Conservation (phyloP, 2,113 vertebrate genomes). For the Crotalus helleri region DNA sequence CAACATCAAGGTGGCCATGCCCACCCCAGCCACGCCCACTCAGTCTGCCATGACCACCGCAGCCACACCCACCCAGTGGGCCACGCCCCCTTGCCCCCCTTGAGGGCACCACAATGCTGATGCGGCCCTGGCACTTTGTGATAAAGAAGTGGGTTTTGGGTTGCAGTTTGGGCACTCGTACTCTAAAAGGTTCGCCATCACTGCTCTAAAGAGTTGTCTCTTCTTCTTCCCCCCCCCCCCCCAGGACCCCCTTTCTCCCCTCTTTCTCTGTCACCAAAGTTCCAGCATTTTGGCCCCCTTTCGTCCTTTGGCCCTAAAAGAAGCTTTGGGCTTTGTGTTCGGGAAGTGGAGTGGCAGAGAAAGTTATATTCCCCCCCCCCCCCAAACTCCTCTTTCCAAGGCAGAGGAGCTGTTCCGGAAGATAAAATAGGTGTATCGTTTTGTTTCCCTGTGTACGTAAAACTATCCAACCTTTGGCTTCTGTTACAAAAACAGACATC, state of each 20-base stretch:
- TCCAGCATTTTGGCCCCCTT: constrained; percentile 38
- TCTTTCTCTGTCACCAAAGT: constrained; percentile 31
- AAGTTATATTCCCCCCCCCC: neutral
- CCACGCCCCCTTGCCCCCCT: too few relatives aligned
- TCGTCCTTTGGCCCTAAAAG: constrained; percentile 40
- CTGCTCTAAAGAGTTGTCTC: neutral
- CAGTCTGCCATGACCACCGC: too few relatives aligned
- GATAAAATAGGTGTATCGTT: neutral
- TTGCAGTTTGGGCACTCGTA: too few relatives aligned
- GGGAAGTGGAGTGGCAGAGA: neutral
- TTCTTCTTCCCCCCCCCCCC: neutral
- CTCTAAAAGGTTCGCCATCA: too few relatives aligned
- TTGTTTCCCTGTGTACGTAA: neutral
- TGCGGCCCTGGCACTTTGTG: too few relatives aligned
- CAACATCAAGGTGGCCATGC: too few relatives aligned
- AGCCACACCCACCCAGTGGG: too few relatives aligned
- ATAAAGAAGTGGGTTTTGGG: too few relatives aligned
- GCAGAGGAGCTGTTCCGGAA: neutral
- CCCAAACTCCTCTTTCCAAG: neutral
- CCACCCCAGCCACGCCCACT: too few relatives aligned
- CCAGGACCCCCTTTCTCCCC: neutral
- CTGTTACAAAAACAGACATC: neutral
- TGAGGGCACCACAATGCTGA: too few relatives aligned
- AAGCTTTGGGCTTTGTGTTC: neutral
- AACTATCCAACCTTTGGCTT: neutral